Conservation (phyloP, 2,113 vertebrate species). For the Candoia aspera region DNA sequence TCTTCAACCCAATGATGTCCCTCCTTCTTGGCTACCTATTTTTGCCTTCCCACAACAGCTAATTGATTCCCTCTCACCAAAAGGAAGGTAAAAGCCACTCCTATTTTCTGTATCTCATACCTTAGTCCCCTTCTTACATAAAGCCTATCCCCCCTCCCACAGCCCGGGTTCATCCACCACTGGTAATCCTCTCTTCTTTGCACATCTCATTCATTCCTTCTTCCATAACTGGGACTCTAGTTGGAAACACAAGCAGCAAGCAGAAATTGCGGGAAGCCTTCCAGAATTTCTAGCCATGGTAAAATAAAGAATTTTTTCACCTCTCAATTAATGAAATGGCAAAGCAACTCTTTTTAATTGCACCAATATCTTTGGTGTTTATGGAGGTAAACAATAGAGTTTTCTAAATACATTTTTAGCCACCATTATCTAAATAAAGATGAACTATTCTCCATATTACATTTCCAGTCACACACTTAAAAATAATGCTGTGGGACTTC, state of each 20-base stretch:
- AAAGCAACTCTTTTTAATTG: neutral
- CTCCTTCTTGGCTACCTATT: neutral
- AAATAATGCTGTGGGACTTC: neutral
- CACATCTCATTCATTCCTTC: neutral
- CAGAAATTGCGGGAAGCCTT: neutral
- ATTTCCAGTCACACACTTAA: neutral
- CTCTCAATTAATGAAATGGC: neutral
- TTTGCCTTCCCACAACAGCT: neutral
- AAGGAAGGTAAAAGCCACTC: no score
- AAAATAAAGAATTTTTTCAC: neutral
- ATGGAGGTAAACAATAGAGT: neutral
- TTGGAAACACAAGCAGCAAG: neutral
- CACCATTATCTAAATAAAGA: neutral
- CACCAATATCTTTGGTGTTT: neutral
- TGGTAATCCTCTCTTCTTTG: no score
- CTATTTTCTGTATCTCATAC: no score
- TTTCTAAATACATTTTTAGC: neutral
- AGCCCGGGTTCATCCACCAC: no score
- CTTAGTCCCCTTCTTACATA: no score
- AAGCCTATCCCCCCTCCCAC: neutral
- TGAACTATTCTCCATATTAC: neutral
- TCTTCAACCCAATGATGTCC: neutral
- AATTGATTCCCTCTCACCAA: neutral
- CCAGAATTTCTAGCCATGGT: neutral
- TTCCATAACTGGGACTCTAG: neutral